Evolutionary conservation across 2,888 invertebrate species (phyloP), one percentile per base, ranked within the genome.

Genomic region (Corythucha ciliata): DNA sequence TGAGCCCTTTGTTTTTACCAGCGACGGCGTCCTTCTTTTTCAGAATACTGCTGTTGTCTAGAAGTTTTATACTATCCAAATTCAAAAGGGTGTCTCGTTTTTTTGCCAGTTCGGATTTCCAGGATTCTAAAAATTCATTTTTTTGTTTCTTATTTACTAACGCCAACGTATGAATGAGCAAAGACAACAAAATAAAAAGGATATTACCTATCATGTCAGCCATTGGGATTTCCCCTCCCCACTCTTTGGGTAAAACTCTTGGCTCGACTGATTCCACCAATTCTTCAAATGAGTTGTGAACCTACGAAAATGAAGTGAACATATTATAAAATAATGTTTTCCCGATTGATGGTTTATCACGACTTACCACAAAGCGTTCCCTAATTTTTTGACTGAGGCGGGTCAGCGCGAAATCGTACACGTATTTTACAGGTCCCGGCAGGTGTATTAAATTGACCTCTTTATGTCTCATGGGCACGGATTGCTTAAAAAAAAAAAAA

Each of bases 401-500:
- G 44, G 76, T 75, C 59, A 75, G 72, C 1, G 80, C 79, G 63
- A 86, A 81, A 63, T 87, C 85, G 53, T 82, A 78, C 20, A 84
- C 74, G 67, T 83, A 84, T 61, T 80, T 80, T n/a, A 86, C 66
- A 0, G 82, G 74, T n/a, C 75, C 63, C 1, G 83, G 82, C 14
- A 86, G 70, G 64, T 85, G 81, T 27, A 85, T 67, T 53, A 81
- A 69, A 64, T 86, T 81, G 34, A 84, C 75, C 63, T 79, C 79
- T 67, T 85, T 86, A 68, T 87, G 86, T 14, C 86, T 74, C 74
- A 86, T 77, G 6, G 88, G 87, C 55, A 82, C 58, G 0, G 85
- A 83, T 75, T 85, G 83, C 79, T 81, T 68, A 48, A 74, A 68
- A 52, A 58, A 42, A 37, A 41, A 49, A 36, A 42, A 21, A 33